phyloP scores from a whole-genome alignment of 2,113 vertebrate species.

The Tachysurus vachellii region DNA sequence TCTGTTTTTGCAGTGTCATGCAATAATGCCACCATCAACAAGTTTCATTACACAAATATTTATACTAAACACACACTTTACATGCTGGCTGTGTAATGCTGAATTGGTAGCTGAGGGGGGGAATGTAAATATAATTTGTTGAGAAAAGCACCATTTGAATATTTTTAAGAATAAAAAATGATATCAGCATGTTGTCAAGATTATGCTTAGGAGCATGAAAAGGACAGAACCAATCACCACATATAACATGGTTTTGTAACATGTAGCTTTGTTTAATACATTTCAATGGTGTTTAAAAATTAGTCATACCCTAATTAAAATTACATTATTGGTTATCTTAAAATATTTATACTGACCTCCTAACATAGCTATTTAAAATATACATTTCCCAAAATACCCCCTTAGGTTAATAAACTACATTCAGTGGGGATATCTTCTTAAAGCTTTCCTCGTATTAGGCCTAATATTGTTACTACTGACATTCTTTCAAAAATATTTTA shows the following conservation, averaged over 20 bases:
- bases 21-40: constrained; percentile 41
- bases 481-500: background rate
- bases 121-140: background rate
- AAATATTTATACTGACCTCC: background rate
- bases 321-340: background rate
- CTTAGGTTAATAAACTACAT: background rate
- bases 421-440: background rate
- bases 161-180: background rate
- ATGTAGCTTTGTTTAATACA: background rate
- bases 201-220: background rate
- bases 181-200: background rate
- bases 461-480: background rate
- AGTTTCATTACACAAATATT: constrained; percentile 37
- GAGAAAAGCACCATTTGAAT: background rate
- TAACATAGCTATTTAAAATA: background rate
- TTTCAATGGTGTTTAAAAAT: background rate
- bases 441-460: background rate
- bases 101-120: background rate
- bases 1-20: constrained; percentile 17
- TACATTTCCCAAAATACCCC: background rate
- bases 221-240: background rate
- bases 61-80: constrained; percentile 34
- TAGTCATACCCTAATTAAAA: background rate
- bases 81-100: constrained; percentile 24
- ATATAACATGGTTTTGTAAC: background rate